Evolutionary conservation across 2,888 invertebrate species (phyloP).

Genomic region (Hyposoter dolosus): DNA sequence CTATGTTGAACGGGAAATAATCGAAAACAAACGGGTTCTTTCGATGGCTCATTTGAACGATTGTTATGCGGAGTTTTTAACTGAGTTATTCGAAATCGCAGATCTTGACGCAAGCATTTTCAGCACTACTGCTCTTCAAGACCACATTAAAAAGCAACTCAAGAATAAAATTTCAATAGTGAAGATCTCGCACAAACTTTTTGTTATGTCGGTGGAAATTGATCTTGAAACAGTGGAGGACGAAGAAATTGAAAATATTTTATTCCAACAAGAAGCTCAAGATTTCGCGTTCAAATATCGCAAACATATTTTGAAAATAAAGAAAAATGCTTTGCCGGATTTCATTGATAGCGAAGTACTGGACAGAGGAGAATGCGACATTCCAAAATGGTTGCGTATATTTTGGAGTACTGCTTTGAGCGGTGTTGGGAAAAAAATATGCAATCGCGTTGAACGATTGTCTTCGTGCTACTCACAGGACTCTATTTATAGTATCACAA

Average conservation of each 20-base stretch:
- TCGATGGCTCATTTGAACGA: conserved; percentile 1
- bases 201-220: conserved; percentile 2
- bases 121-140: conserved; percentile 21
- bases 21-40: background rate
- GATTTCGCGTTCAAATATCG: conserved; percentile 70
- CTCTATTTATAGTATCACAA: conserved; percentile 69
- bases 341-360: conserved; percentile 67
- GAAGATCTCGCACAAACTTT: background rate
- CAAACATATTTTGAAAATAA: conserved; percentile 60
- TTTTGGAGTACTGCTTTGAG: conserved; percentile 71
- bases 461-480: conserved; percentile 66
- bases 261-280: conserved; percentile 68
- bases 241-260: conserved; percentile 52
- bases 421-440: conserved; percentile 61
- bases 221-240: conserved; percentile 4
- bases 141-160: background rate
- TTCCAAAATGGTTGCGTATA: conserved; percentile 70
- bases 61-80: background rate
- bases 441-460: conserved; percentile 67
- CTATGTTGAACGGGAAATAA: conserved; percentile 5
- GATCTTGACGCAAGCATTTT: background rate
- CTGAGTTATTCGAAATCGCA: conserved; percentile 1
- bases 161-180: conserved; percentile 13
- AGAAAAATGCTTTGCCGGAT: conserved; percentile 69
- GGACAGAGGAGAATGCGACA: conserved; percentile 71